These are phyloP conservation scores for Enchytraeus crypticus DNA, from an alignment of 2,888 invertebrate genomes.

Conservation along the genomic window DNA sequence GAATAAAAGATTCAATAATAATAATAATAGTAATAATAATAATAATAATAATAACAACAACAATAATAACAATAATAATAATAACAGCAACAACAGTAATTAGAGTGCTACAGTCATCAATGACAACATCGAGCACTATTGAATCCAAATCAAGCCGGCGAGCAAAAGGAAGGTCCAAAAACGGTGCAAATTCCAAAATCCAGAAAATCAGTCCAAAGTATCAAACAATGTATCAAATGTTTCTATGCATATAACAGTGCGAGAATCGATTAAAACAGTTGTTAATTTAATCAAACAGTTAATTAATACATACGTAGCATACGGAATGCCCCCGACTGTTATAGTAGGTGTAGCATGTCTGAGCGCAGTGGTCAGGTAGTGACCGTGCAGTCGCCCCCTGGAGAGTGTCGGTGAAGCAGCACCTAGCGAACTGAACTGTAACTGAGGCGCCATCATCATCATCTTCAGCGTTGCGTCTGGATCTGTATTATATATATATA, in stretches of 20 bases:
- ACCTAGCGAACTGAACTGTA: conserved; percentile 31
- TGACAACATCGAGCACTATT: too few relatives aligned
- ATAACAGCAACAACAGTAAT: neutral
- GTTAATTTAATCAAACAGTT: neutral
- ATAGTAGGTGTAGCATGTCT: conserved; percentile 59
- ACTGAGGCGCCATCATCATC: conserved; percentile 13
- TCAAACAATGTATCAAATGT: neutral
- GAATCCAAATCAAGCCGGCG: too few relatives aligned
- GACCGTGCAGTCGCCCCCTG: conserved; percentile 57
- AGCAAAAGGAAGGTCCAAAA: too few relatives aligned
- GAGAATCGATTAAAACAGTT: too few relatives aligned
- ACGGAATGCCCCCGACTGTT: conserved; percentile 57
- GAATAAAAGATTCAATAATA: neutral
- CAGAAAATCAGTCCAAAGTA: neutral
- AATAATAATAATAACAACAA: neutral
- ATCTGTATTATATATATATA: too few relatives aligned
- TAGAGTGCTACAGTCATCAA: too few relatives aligned
- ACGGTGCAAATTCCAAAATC: too few relatives aligned
- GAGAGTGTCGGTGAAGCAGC: conserved; percentile 77
- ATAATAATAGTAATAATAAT: neutral
- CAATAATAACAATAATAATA: neutral
- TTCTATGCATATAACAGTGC: too few relatives aligned
- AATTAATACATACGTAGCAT: conserved; percentile 17
- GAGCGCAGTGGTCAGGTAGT: conserved; percentile 55
- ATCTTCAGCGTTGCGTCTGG: conserved; percentile 12